phyloP scores from a whole-genome alignment of 2,113 vertebrate genomes.

The Terrapene triunguis region DNA sequence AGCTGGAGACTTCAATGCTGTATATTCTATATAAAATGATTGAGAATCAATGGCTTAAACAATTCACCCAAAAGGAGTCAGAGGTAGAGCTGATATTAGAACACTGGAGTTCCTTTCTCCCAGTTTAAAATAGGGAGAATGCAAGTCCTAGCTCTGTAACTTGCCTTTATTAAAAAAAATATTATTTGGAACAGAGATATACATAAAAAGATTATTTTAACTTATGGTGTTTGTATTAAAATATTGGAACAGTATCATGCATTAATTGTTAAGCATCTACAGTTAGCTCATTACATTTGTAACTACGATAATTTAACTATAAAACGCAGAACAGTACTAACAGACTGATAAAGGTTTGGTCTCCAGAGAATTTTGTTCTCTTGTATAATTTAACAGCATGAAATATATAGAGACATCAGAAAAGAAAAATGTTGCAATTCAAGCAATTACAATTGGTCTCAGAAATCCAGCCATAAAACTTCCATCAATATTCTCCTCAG shows the following conservation, averaged over 20 bases:
- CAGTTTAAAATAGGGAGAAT: neutral
- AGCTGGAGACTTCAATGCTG: neutral
- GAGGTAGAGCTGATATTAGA: neutral
- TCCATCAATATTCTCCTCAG: accelerated
- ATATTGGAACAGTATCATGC: neutral
- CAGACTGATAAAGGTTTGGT: accelerated
- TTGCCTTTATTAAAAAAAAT: neutral
- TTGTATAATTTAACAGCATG: neutral
- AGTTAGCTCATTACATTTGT: neutral
- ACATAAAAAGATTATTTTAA: neutral
- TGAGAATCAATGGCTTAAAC: neutral
- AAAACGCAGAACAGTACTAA: neutral
- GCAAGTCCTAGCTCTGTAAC: neutral
- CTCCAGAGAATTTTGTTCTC: neutral
- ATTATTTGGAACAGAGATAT: neutral
- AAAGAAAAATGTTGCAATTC: neutral
- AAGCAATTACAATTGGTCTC: conserved; percentile 16
- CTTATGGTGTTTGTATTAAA: neutral
- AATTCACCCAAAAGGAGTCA: neutral
- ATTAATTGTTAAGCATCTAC: neutral
- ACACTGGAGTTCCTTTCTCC: neutral
- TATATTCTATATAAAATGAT: neutral
- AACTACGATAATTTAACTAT: neutral
- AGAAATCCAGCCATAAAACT: neutral
- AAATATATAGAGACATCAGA: neutral